A percentile compares a stretch with the other conserved stretches of the same genome.
Conservation (phyloP, 2,797 vertebrate species). For the Macroramphosus scolopax region DNA sequence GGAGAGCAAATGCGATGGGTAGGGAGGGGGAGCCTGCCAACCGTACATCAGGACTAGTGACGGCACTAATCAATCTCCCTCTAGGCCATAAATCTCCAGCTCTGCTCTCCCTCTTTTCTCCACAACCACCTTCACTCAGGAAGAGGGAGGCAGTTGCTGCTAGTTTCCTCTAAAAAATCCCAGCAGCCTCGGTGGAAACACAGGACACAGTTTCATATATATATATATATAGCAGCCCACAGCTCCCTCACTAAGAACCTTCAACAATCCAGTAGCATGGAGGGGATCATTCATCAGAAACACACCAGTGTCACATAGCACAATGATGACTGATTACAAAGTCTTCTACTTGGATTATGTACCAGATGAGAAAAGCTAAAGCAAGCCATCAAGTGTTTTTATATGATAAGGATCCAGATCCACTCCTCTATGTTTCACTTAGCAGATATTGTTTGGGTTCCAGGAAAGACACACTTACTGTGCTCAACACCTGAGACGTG, state of each 20-base stretch:
- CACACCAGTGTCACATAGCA: slow-evolving; percentile 60
- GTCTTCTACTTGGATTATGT: slow-evolving; percentile 52
- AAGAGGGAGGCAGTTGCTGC: slow-evolving; percentile 60
- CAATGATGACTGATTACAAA: slow-evolving; percentile 74
- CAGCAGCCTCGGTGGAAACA: slow-evolving; percentile 44
- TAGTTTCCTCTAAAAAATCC: slow-evolving; percentile 63
- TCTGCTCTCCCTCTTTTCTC: slow-evolving; percentile 54
- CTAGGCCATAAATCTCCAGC: slow-evolving; percentile 79
- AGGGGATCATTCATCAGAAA: slow-evolving; percentile 65
- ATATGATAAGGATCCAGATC: slow-evolving; percentile 56
- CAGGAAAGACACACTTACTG: slow-evolving; percentile 32
- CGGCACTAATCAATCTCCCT: slow-evolving; percentile 84
- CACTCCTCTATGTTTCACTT: slow-evolving; percentile 41
- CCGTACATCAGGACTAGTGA: slow-evolving; percentile 80
- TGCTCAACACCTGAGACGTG: slow-evolving; percentile 29
- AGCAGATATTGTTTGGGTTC: slow-evolving; percentile 50
- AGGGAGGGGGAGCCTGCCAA: slow-evolving; percentile 75
- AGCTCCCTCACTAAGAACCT: slow-evolving; percentile 27
- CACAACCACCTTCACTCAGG: slow-evolving; percentile 65
- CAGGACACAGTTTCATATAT: slow-evolving; percentile 19
- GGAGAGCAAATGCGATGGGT: slow-evolving; percentile 63
- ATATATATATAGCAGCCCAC: slow-evolving; percentile 16
- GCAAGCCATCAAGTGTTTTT: slow-evolving; percentile 54
- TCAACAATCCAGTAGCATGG: slow-evolving; percentile 46
- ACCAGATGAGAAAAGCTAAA: slow-evolving; percentile 48